A percentile compares a stretch with the other conserved stretches of the same genome.
phyloP scores from a whole-genome alignment of 2,797 vertebrate genomes.

The Trachurus trachurus region DNA sequence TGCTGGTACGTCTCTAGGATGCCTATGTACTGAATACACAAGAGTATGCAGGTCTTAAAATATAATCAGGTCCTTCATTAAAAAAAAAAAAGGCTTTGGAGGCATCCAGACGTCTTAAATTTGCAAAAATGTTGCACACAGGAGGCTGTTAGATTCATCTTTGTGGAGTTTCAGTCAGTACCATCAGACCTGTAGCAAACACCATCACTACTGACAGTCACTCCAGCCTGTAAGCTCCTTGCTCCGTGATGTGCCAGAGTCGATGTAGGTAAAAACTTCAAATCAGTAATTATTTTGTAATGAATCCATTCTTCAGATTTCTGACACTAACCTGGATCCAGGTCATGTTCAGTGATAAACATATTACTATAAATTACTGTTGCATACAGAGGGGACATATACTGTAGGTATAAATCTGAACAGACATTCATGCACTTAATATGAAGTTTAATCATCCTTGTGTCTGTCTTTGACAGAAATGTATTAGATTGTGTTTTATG shows the following conservation, averaged over 20 bases:
- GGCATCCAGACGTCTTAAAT: not conserved
- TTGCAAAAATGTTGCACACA: not conserved
- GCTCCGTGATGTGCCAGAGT: not conserved
- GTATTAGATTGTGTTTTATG: not conserved
- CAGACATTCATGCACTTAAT: not conserved
- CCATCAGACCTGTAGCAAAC: not conserved
- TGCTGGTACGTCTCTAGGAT: slow-evolving; percentile 86
- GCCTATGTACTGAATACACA: slow-evolving; percentile 9
- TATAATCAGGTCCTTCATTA: not conserved
- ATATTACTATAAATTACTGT: not conserved
- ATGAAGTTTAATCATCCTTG: not conserved
- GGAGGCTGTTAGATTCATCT: not conserved
- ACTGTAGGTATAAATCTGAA: not conserved
- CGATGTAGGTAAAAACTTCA: not conserved
- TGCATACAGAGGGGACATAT: not conserved
- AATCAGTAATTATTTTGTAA: not conserved
- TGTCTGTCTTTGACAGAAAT: not conserved
- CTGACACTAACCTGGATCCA: not conserved
- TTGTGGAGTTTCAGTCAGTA: not conserved
- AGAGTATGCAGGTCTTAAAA: not conserved
- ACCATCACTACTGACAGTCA: not conserved
- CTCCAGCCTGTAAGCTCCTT: not conserved
- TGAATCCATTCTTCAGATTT: not conserved
- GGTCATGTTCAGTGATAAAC: not conserved
- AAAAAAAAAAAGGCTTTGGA: not conserved